These are phyloP conservation scores for Coryphaenoides rupestris DNA, from an alignment of 2,113 vertebrate genomes.

Conservation along the genomic window DNA sequence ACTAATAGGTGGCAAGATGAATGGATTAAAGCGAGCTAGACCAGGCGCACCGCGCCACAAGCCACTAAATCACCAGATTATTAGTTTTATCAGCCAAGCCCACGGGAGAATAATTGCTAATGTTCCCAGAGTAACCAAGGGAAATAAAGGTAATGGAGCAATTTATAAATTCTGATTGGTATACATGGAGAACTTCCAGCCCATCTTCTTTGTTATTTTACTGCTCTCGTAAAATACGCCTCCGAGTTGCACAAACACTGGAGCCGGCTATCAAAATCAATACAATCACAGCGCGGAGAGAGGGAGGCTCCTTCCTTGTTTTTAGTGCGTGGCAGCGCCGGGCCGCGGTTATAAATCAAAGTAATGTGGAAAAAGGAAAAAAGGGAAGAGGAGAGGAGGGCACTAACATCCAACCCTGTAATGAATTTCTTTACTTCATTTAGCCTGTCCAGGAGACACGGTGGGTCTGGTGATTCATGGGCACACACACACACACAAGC, in stretches of 20 bases:
- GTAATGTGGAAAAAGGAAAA: constrained; percentile 47
- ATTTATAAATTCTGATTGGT: constrained; percentile 85
- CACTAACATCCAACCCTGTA: constrained; percentile 44
- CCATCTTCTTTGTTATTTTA: constrained; percentile 78
- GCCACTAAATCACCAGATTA: constrained; percentile 83
- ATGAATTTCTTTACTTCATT: constrained; percentile 58
- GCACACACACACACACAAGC: too few relatives aligned
- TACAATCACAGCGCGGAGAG: constrained; percentile 64
- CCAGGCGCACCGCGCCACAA: constrained; percentile 66
- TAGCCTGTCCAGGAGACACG: constrained; percentile 33
- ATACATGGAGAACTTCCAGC: constrained; percentile 80
- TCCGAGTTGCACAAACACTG: constrained; percentile 64
- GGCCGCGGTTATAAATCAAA: constrained; percentile 71
- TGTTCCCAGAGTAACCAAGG: constrained; percentile 81
- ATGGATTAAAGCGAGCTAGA: constrained; percentile 72
- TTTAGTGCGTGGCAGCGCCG: constrained; percentile 60
- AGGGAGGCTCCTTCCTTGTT: constrained; percentile 67
- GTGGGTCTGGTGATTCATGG: constrained; percentile 16
- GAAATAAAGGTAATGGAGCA: constrained; percentile 83
- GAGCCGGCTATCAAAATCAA: constrained; percentile 71
- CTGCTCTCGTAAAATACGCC: constrained; percentile 74
- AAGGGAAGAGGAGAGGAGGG: neutral
- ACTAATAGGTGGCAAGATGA: constrained; percentile 81
- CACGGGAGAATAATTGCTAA: constrained; percentile 83
- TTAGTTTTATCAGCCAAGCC: constrained; percentile 80